Conservation (phyloP, 2,888 invertebrate genomes). For the Plagodis pulveraria region DNA sequence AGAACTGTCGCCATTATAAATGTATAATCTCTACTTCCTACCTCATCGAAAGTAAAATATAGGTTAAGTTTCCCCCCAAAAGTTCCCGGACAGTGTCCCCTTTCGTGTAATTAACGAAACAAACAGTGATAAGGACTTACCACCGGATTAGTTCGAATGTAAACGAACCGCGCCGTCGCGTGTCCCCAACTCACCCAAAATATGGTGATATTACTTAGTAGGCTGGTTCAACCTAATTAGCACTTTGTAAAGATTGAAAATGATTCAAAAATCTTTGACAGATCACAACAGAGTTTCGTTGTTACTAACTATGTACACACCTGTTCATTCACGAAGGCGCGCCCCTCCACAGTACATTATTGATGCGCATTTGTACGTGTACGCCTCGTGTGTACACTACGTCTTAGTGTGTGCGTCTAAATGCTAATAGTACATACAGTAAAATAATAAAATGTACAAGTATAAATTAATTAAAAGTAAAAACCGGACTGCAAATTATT, state of each 20-base stretch:
- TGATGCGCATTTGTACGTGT: too few species aligned
- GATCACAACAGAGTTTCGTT: neutral
- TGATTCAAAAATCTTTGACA: neutral
- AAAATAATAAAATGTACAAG: too few species aligned
- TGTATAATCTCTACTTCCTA: neutral
- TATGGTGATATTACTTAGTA: neutral
- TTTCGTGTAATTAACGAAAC: constrained; percentile 59
- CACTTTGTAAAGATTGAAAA: constrained; percentile 4
- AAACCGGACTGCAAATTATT: too few species aligned
- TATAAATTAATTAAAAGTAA: too few species aligned
- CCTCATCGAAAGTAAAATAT: neutral
- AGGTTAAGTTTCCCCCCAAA: constrained; percentile 16
- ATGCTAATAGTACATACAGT: too few species aligned
- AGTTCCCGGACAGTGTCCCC: constrained; percentile 31
- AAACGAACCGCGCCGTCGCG: constrained; percentile 36
- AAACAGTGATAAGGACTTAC: constrained; percentile 51
- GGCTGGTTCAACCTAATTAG: constrained; percentile 4
- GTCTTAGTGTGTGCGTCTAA: too few species aligned
- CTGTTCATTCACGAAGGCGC: too few species aligned
- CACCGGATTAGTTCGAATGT: constrained; percentile 49
- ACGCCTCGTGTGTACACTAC: too few species aligned
- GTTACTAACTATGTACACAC: too few species aligned
- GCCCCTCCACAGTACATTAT: too few species aligned
- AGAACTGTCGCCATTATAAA: too few species aligned
- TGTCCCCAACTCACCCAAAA: constrained; percentile 11